Base-by-base conservation (phyloP, 2,888 invertebrate species). In the Agonopterix heracliana region DNA sequence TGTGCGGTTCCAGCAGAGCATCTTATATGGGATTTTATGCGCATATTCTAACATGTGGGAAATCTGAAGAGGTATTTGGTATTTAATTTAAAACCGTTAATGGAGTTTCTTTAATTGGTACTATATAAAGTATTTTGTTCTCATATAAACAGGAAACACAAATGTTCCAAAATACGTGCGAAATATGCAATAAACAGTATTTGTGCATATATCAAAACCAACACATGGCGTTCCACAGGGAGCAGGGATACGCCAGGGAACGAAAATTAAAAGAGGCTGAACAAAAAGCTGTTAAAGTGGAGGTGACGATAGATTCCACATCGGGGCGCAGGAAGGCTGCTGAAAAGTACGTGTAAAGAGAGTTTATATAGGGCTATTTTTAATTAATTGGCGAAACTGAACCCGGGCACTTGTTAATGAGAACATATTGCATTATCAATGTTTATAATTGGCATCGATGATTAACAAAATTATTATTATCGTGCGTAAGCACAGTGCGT, bases 1-100 rank as follows among this genome's bases (percentile, higher is more conserved):
- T 68, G 47, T 93, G 93, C 64, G 81, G 81, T 0, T 56, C 79
- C 54, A 68, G 72, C 43, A 76, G 92, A 68, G 81, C 76, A 38
- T 91, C 91, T 2, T 85, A 80, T 2, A 63, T 81, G 34, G 93
- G 93, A 17, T 92, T 90, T 58, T 78, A 91, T 50, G 91, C 92
- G 0, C 93, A 93, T 64, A 71, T 90, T 44, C 69, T 88, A 45
- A 84, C 87, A 46, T 93, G 93, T 63, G 91, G 91, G 12, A 92
- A 91, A 72, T 67, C 86, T 4, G 84, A 85, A 12, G 82, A 89
- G 74, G 91, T 91, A 64, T n/a, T 38, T 38, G n/a, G 38, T 38
- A 38, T n/a, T 12, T 41, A 12, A 13, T 5, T 41, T 13, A 12
- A 12, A 41, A 12, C 0, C 12, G 13, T 11, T 13, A 13, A n/a